Base-by-base conservation (phyloP, 1,140 invertebrate genomes). In the Cotesia chilonis region DNA sequence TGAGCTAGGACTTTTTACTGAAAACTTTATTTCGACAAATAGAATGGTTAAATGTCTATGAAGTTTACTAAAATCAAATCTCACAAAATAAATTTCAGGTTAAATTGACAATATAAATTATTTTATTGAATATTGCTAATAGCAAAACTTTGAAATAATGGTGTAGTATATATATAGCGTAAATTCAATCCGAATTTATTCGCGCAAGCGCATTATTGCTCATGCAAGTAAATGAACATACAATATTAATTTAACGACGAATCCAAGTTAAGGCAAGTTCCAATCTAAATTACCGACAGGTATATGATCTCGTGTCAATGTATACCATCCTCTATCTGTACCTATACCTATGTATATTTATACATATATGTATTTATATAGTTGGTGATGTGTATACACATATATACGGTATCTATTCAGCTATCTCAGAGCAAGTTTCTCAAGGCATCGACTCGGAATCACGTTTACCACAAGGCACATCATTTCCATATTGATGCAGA, bases 401-500 rank as follows among this genome's bases (percentile, higher is more conserved):
- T 47, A 47, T 47, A 47, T 47, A 47, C 10, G 41, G 10, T 47
- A 47, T 47, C 41, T 47, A 47, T 47, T 47, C 41, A 47, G 41
- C 41, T 17, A 59, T 59, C 57, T 59, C 17, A 20, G 17, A 20
- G 17, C 9, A 59, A 59, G 57, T 59, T 59, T 59, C 57, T 47
- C 41, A 9, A 59, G 20, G 57, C 9, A 59, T 59, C 57, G 57
- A 59, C 57, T 20, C 20, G 57, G 20, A 59, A 59, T 28, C 57
- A 17, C n/a, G n/a, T 59, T 59, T 28, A 59, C 57, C 57, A 59
- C 57, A 59, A 59, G 57, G 57, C 17, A 59, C 17, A 28, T 59
- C 17, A 59, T 59, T 59, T 59, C 57, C 57, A 59, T 59, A 59
- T 59, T 59, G 57, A 59, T 59, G 57, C 20, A 59, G 57, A 59